Base-by-base conservation (phyloP, 2,797 vertebrate genomes). In the Lophotriccus pileatus region DNA sequence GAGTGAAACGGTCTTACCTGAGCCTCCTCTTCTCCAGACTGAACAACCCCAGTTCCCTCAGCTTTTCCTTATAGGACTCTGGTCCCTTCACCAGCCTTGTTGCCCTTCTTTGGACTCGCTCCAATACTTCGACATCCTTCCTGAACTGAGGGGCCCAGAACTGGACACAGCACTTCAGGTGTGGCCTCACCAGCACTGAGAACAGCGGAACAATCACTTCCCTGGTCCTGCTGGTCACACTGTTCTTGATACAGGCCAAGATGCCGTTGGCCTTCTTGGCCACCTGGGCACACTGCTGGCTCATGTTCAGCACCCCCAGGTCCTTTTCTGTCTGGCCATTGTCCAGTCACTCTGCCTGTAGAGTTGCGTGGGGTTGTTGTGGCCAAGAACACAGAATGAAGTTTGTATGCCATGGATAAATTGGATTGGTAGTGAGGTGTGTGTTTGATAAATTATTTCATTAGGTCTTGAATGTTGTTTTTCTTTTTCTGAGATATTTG, bases 371-470 rank as follows among this genome's bases (percentile, higher is more conserved):
- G 18, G 19, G 59, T 21, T 39, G 59, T 32, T 32, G 39, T 32
- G 39, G 60, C 14, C 30, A 43, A 32, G 43, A 44, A 22, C 0
- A 0, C 8, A 30, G 17, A 70, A 63, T 4, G 1, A 84, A 44
- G 24, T 58, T 77, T 78, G 14, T 75, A 49, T 66, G 8, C 30
- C 11, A 7, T 25, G 27, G 30, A 39, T 41, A 58, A 68, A 81
- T 10, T 36, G 73, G 22, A 36, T 88, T 49, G 18, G 6, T 41
- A 77, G 22, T 64, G 21, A 68, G 9, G 1, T 76, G 12, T 47
- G 1, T 73, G 10, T 50, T 81, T 49, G 46, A 25, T 44, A 53
- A 83, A 63, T 30, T 49, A 37, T 63, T 83, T 84, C 5, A 36
- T 74, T 58, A 28, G 3, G 5, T 84, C 30, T 67, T 75, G 25